phyloP scores from a whole-genome alignment of 2,888 invertebrate genomes.

The Apamea anceps region DNA sequence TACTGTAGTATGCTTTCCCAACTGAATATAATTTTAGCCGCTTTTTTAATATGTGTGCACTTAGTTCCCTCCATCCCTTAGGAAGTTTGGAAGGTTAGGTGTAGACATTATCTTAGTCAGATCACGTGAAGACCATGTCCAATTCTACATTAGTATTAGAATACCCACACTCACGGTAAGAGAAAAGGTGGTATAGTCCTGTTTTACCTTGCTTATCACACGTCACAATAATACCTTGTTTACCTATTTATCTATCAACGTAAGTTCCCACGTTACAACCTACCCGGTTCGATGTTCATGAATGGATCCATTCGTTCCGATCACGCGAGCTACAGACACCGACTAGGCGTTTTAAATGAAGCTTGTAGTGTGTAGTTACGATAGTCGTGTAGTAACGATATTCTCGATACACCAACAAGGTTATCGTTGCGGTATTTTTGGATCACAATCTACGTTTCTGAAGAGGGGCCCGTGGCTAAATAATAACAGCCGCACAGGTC shows the following conservation, averaged over 20 bases:
- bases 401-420: constrained; percentile 2
- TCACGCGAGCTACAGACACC: constrained; percentile 51
- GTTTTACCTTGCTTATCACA: not conserved
- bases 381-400: not conserved
- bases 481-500: too few species aligned
- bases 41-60: too few species aligned
- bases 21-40: too few species aligned
- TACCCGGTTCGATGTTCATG: constrained; percentile 34
- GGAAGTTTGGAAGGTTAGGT: too few species aligned
- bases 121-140: not conserved
- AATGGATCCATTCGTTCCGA: constrained; percentile 56
- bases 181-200: not conserved
- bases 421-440: constrained; percentile 23
- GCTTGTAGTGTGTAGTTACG: not conserved
- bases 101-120: not conserved
- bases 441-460: constrained; percentile 6
- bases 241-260: constrained; percentile 2
- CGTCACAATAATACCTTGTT: not conserved
- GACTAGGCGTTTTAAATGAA: not conserved
- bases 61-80: too few species aligned
- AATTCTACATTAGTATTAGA: not conserved
- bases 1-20: too few species aligned
- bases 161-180: too few species aligned
- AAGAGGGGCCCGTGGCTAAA: too few species aligned
- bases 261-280: constrained; percentile 56